Conservation (phyloP, 23 tunicate species). For the Halocynthia aurantium region DNA sequence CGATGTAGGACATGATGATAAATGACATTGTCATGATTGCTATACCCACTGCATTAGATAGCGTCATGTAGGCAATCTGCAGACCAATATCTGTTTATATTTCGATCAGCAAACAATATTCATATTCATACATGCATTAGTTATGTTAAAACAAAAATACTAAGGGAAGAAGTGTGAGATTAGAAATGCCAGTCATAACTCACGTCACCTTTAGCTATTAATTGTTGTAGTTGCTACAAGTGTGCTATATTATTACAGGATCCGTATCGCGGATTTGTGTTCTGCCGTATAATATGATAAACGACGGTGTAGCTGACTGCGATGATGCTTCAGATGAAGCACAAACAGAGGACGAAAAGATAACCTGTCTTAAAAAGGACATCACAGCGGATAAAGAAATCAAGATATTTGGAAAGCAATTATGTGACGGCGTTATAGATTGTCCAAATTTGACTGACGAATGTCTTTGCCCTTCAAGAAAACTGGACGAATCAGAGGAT, state of each 20-base stretch:
- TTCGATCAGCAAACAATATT: too few relatives aligned
- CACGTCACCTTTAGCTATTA: too few relatives aligned
- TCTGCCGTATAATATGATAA: conserved; percentile 19
- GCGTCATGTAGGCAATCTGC: too few relatives aligned
- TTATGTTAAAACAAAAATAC: too few relatives aligned
- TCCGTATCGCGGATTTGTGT: conserved; percentile 9
- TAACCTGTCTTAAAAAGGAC: conserved; percentile 1
- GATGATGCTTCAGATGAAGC: conserved; percentile 51
- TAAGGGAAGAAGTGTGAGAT: too few relatives aligned
- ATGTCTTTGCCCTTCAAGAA: conserved; percentile 28
- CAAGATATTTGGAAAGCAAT: conserved; percentile 6
- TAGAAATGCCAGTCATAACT: too few relatives aligned
- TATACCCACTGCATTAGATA: too few relatives aligned
- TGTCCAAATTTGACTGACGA: conserved; percentile 45
- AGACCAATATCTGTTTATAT: too few relatives aligned
- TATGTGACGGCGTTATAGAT: conserved; percentile 48
- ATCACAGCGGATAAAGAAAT: background rate
- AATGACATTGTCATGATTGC: too few relatives aligned
- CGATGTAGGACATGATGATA: too few relatives aligned
- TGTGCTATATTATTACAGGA: background rate
- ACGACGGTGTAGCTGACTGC: conserved; percentile 48
- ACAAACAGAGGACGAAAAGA: background rate
- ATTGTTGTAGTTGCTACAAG: too few relatives aligned
- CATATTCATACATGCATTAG: too few relatives aligned
- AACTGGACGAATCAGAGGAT: background rate